These are phyloP conservation scores for Entosphenus tridentatus DNA, from an alignment of 2,113 vertebrate species.

Conservation along the genomic window DNA sequence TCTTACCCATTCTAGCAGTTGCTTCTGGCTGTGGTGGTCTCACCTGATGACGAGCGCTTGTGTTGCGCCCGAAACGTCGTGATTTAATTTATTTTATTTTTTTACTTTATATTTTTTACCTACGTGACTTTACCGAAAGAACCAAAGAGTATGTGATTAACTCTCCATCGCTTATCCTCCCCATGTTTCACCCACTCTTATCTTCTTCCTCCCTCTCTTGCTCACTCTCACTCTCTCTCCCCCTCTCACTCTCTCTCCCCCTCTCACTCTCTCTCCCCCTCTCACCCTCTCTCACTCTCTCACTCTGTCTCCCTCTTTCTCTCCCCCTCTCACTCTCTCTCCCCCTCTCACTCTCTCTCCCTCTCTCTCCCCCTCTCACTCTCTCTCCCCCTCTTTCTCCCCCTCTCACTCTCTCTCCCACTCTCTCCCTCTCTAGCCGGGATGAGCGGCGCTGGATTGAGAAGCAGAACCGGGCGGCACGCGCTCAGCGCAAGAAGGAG, in stretches of 20 bases:
- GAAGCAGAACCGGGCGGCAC: slow-evolving; percentile 80
- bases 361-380: neutral
- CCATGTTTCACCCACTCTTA: neutral
- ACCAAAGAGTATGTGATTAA: too few species aligned
- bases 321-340: neutral
- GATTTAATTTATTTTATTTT: too few species aligned
- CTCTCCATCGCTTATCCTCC: too few species aligned
- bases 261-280: neutral
- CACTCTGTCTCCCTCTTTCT: neutral
- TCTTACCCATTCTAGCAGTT: too few species aligned
- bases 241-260: neutral
- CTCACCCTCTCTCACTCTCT: neutral
- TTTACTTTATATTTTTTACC: too few species aligned
- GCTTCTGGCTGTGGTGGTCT: too few species aligned
- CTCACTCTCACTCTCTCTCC: neutral
- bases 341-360: neutral
- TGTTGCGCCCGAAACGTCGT: too few species aligned
- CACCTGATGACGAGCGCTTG: too few species aligned
- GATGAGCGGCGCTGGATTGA: slow-evolving; percentile 95
- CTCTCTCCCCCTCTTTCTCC: neutral
- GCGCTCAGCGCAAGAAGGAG: slow-evolving; percentile 82
- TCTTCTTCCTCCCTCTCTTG: neutral
- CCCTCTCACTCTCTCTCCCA: neutral
- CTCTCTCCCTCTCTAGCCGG: slow-evolving; percentile 28
- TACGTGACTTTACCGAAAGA: too few species aligned